Evolutionary conservation across 2,888 invertebrate species (phyloP).

Genomic region (Horisme vitalbata): DNA sequence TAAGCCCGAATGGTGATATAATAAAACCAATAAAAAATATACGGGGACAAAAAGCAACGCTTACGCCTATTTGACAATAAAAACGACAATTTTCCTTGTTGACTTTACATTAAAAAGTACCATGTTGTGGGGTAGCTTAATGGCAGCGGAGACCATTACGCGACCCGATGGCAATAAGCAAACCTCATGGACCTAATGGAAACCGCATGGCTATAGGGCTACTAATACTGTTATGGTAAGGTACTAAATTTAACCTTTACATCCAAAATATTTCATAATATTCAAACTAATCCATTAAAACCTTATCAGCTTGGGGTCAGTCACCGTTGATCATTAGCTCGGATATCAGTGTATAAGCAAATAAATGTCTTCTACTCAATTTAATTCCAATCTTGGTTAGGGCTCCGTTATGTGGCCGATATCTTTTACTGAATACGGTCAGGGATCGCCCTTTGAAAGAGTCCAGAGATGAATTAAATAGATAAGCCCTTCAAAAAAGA

Average conservation of each 20-base stretch:
- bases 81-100: slow-evolving; percentile 66
- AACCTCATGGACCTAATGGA: slow-evolving; percentile 66
- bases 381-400: slow-evolving; percentile 72
- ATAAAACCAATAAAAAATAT: slow-evolving; percentile 68
- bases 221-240: slow-evolving; percentile 16
- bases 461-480: slow-evolving; percentile 80
- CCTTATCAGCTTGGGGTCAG: slow-evolving; percentile 50
- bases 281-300: slow-evolving; percentile 47
- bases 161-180: slow-evolving; percentile 63
- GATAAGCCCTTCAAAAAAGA: slow-evolving; percentile 73
- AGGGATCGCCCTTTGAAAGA: slow-evolving; percentile 73
- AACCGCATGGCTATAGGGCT: slow-evolving; percentile 62
- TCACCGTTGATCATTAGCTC: slow-evolving; percentile 67
- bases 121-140: slow-evolving; percentile 66
- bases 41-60: slow-evolving; percentile 57
- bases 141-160: slow-evolving; percentile 69
- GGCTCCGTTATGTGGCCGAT: slow-evolving; percentile 76
- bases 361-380: slow-evolving; percentile 82
- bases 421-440: slow-evolving; percentile 74
- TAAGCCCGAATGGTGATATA: slow-evolving; percentile 55
- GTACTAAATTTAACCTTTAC: slow-evolving; percentile 14
- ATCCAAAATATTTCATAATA: slow-evolving; percentile 23
- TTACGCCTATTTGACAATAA: slow-evolving; percentile 66
- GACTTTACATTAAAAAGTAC: slow-evolving; percentile 69
- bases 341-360: slow-evolving; percentile 67